Evolutionary conservation across 1,140 invertebrate genomes (phyloP).

Genomic region (Lepidurus couesii): DNA sequence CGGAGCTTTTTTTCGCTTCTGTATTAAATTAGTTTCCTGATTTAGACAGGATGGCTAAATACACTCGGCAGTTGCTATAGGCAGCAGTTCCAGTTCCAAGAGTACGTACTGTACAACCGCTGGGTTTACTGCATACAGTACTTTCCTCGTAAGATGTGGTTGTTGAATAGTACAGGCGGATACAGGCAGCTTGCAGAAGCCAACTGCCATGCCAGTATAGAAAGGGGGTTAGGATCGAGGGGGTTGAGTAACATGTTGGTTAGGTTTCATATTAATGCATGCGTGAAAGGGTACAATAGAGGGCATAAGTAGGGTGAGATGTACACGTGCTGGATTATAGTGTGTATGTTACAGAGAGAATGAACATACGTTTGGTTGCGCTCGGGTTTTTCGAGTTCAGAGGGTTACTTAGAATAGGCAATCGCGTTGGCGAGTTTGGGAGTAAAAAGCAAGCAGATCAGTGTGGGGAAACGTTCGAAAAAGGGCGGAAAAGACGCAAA

Average conservation of each 20-base stretch:
- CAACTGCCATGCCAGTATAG: neutral
- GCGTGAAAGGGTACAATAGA: neutral
- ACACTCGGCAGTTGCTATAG: neutral
- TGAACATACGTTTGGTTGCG: neutral
- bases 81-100: neutral
- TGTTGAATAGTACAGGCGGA: no score
- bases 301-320: neutral
- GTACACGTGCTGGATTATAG: constrained; percentile 10
- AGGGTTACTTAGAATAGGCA: constrained; percentile 19
- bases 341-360: neutral
- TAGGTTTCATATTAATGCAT: neutral
- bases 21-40: no score
- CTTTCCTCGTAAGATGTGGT: no score
- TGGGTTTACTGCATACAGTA: no score
- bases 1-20: no score
- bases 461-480: neutral
- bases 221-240: neutral
- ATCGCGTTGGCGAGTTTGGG: neutral
- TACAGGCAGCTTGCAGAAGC: neutral
- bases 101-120: no score
- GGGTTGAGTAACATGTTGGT: constrained; percentile 21
- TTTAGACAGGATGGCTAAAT: neutral
- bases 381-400: neutral
- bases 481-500: constrained; percentile 1
- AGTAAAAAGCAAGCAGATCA: constrained; percentile 18